Percentiles rank a stretch among this genome's conserved stretches.
These are phyloP conservation scores for Ivindomyrus marchei DNA, from an alignment of 2,113 vertebrate genomes.

Conservation along the genomic window DNA sequence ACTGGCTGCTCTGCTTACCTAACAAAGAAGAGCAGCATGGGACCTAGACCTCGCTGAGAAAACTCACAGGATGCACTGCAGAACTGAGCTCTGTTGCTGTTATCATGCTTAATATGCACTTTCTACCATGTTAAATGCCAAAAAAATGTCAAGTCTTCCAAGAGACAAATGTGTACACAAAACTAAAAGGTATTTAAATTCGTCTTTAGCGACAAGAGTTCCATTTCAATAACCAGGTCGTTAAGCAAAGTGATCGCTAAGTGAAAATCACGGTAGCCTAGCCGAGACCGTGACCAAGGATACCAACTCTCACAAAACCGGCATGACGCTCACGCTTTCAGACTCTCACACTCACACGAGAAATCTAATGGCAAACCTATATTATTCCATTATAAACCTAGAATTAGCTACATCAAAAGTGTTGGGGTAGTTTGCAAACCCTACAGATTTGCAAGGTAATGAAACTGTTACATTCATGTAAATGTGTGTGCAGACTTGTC, in stretches of 20 bases:
- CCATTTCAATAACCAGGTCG: not conserved
- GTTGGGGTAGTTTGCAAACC: not conserved
- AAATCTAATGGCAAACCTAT: not conserved
- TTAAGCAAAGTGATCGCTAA: not conserved
- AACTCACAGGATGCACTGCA: not conserved
- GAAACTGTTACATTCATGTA: not conserved
- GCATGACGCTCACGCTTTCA: not conserved
- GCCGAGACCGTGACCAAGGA: not conserved
- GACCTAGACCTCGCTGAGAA: not conserved
- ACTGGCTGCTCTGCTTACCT: not conserved
- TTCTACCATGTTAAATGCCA: not conserved
- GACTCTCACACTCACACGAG: not conserved
- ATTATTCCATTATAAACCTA: not conserved
- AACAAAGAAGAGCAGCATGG: not conserved
- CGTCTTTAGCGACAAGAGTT: not conserved
- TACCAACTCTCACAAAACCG: not conserved
- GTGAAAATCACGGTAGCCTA: not conserved
- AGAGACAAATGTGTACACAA: not conserved
- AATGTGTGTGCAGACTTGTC: not conserved
- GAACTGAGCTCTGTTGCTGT: not conserved
- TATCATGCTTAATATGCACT: not conserved
- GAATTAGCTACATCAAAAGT: not conserved
- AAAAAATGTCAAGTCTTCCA: not conserved
- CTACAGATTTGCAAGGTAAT: not conserved
- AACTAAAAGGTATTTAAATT: not conserved